These are phyloP conservation scores for Onthophagus sagittarius DNA, from an alignment of 2,888 invertebrate genomes.

Conservation along the genomic window DNA sequence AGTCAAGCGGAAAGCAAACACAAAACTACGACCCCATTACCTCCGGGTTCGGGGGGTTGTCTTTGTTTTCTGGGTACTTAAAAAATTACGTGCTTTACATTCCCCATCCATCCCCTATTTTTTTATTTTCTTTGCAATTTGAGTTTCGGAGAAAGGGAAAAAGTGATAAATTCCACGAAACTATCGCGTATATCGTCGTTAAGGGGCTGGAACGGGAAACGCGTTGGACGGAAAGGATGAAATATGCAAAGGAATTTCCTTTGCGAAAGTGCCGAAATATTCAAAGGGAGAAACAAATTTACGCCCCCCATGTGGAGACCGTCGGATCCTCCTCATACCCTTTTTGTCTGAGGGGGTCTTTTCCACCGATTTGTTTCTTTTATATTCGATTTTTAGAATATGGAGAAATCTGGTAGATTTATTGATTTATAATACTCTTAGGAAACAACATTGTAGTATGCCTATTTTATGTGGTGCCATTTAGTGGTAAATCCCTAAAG, in stretches of 20 bases:
- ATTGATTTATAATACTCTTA: too few species aligned
- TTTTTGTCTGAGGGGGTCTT: not conserved
- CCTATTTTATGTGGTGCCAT: too few species aligned
- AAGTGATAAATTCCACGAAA: conserved; percentile 2
- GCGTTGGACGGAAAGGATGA: not conserved
- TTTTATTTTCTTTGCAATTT: too few species aligned
- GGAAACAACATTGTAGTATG: too few species aligned
- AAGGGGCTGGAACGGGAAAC: not conserved
- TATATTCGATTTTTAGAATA: not conserved
- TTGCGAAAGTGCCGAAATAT: conserved; percentile 8
- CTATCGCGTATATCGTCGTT: conserved; percentile 6
- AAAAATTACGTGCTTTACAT: not conserved
- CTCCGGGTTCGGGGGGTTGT: not conserved
- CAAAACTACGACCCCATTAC: not conserved
- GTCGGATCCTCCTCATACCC: not conserved
- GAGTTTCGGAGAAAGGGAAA: not conserved
- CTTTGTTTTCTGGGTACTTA: not conserved
- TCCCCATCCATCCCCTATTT: not conserved
- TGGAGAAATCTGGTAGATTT: too few species aligned
- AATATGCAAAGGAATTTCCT: conserved; percentile 13
- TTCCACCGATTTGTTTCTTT: not conserved
- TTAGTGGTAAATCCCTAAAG: too few species aligned
- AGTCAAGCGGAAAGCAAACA: not conserved
- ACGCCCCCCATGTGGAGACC: conserved; percentile 2
- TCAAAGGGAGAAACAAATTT: conserved; percentile 11